phyloP scores from a whole-genome alignment of 1,140 invertebrate genomes.

The Aphelinus atriplicis region DNA sequence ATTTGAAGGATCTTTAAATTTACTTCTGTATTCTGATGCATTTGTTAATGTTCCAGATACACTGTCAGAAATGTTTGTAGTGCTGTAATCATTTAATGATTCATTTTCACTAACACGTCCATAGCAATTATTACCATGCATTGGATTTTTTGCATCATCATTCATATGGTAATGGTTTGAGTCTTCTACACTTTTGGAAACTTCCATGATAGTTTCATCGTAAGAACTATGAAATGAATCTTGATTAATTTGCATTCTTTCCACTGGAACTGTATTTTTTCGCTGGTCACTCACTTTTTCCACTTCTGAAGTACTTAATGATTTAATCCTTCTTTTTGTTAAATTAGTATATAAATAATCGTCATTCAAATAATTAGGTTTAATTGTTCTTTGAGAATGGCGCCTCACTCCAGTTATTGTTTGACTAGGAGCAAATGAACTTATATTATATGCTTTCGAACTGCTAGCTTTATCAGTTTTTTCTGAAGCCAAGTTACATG shows the following conservation, averaged over 20 bases:
- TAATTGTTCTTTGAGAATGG: slow-evolving; percentile 46
- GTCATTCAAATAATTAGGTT: slow-evolving; percentile 50
- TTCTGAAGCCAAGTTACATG: slow-evolving; percentile 52
- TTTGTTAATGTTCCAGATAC: slow-evolving; percentile 56
- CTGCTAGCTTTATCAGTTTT: slow-evolving; percentile 29
- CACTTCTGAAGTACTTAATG: slow-evolving; percentile 13
- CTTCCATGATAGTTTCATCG: slow-evolving; percentile 60
- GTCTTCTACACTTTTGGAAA: slow-evolving; percentile 52
- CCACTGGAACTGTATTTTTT: slow-evolving; percentile 2
- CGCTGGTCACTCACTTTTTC: not conserved
- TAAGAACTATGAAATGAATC: slow-evolving; percentile 52
- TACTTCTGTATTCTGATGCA: slow-evolving; percentile 48
- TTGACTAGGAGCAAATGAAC: slow-evolving; percentile 14
- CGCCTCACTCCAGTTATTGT: slow-evolving; percentile 33
- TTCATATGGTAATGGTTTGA: slow-evolving; percentile 31
- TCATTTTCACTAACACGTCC: slow-evolving; percentile 19
- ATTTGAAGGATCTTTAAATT: slow-evolving; percentile 27
- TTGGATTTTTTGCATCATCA: slow-evolving; percentile 1
- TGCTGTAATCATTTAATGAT: slow-evolving; percentile 30
- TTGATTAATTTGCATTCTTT: slow-evolving; percentile 3
- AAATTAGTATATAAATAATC: slow-evolving; percentile 38
- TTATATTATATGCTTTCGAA: not conserved
- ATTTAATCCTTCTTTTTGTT: slow-evolving; percentile 29
- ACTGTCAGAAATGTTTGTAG: slow-evolving; percentile 47
- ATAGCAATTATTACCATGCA: slow-evolving; percentile 10